Conservation (phyloP, 2,888 invertebrate species). For the Dicranocentrus wangi region DNA sequence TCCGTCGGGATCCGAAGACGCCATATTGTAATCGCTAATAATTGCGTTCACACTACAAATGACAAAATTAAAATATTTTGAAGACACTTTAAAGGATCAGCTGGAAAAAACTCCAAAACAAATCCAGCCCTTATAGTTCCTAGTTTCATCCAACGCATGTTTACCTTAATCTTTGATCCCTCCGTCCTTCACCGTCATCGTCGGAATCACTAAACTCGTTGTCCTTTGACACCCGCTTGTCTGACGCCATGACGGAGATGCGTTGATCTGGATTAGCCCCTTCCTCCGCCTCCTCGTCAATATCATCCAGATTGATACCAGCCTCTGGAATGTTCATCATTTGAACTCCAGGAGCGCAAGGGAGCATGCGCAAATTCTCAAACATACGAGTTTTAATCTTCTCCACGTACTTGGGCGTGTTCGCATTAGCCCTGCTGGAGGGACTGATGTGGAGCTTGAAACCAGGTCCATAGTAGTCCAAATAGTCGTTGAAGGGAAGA, state of each 20-base stretch:
- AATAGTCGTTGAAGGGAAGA: constrained; percentile 94
- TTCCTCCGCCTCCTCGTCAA: constrained; percentile 87
- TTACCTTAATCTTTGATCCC: constrained; percentile 77
- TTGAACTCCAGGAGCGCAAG: constrained; percentile 98
- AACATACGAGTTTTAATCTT: constrained; percentile 95
- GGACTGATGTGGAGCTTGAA: constrained; percentile 87
- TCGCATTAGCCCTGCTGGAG: constrained; percentile 92
- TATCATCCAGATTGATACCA: constrained; percentile 82
- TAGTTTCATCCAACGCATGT: no score
- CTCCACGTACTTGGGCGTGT: constrained; percentile 97
- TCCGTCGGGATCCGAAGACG: no score
- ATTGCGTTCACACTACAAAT: no score
- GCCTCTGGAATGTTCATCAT: constrained; percentile 87
- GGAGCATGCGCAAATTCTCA: constrained; percentile 97
- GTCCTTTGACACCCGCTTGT: constrained; percentile 95
- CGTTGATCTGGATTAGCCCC: constrained; percentile 95
- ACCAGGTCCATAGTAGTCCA: constrained; percentile 99
- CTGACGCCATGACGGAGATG: constrained; percentile 78
- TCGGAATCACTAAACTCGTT: constrained; percentile 96
- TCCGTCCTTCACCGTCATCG: constrained; percentile 86
- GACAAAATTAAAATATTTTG: no score
- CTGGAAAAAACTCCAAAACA: no score
- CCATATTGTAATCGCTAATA: no score
- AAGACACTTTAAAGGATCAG: no score
- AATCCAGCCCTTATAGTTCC: no score